Evolutionary conservation across 2,113 vertebrate genomes (phyloP).

Genomic region (Conger conger): DNA sequence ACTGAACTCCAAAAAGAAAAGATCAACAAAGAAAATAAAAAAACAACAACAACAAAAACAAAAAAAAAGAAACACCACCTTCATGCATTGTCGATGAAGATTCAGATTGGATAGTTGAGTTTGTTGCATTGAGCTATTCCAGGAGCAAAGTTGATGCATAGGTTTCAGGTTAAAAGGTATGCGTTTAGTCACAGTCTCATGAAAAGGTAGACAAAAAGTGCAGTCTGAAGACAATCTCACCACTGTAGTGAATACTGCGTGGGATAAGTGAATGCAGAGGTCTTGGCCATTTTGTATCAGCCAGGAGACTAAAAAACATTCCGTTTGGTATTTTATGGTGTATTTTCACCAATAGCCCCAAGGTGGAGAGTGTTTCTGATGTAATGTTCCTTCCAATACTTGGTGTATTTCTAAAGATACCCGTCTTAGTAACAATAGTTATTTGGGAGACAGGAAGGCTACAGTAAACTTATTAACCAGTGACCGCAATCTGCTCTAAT

Average conservation of each 20-base stretch:
- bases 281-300: not conserved
- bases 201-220: not conserved
- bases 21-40: too few relatives aligned
- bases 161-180: too few relatives aligned
- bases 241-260: not conserved
- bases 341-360: not conserved
- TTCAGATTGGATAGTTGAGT: not conserved
- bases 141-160: too few relatives aligned
- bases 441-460: not conserved
- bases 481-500: conserved; percentile 1
- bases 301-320: not conserved
- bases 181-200: not conserved
- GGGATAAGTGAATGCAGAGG: not conserved
- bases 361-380: not conserved
- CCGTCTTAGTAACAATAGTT: not conserved
- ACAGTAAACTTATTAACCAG: conserved; percentile 5
- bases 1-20: too few relatives aligned
- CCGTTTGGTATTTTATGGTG: not conserved
- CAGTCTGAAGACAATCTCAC: not conserved
- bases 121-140: too few relatives aligned
- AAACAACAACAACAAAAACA: not conserved
- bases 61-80: not conserved
- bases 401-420: not conserved
- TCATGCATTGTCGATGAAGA: not conserved
- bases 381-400: not conserved